Evolutionary conservation across 92 coral and sea anemone species (phyloP).

Genomic region (Pocillopora grandis): DNA sequence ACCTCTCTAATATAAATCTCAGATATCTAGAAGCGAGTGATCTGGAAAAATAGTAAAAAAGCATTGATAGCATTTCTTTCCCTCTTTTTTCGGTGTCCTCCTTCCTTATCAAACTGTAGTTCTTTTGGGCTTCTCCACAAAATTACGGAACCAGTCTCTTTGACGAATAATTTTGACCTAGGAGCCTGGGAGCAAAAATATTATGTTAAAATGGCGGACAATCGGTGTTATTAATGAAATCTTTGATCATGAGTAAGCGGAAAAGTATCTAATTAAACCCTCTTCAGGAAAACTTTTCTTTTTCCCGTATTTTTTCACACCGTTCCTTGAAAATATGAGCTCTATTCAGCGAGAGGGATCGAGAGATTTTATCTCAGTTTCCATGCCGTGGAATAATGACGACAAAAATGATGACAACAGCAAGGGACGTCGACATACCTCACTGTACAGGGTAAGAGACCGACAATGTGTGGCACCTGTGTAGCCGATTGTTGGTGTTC

Average conservation of each 20-base stretch:
- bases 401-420: conserved; percentile 71
- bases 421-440: conserved; percentile 66
- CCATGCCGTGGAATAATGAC: conserved; percentile 73
- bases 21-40: too few relatives aligned
- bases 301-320: background rate
- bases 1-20: too few relatives aligned
- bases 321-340: conserved; percentile 12
- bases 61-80: too few relatives aligned
- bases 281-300: background rate
- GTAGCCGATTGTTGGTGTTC: background rate
- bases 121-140: too few relatives aligned
- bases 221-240: background rate
- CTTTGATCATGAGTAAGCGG: background rate
- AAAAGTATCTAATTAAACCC: background rate
- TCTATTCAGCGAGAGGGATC: conserved; percentile 40
- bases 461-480: background rate
- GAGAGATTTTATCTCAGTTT: conserved; percentile 78
- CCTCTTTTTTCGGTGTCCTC: too few relatives aligned
- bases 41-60: too few relatives aligned
- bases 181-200: conserved; percentile 20
- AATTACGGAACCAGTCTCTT: background rate
- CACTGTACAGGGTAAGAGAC: conserved; percentile 74
- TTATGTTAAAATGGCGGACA: conserved; percentile 54
- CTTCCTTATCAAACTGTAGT: too few relatives aligned
- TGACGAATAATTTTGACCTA: background rate